Conservation (phyloP, 2,797 vertebrate genomes). For the Pseudomugil tenellus region DNA sequence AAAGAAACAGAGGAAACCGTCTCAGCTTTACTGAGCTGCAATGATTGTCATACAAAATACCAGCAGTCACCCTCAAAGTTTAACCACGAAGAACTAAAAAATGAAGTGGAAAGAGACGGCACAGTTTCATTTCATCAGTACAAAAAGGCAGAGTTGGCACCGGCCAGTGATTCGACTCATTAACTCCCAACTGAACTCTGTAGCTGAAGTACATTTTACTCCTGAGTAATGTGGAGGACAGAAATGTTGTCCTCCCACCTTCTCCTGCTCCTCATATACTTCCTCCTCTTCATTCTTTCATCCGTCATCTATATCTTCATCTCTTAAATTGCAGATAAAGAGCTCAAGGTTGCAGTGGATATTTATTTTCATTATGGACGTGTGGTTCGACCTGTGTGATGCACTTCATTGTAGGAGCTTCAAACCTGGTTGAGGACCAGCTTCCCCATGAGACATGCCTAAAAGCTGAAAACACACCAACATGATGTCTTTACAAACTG, state of each 20-base stretch:
- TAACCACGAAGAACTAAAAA: constrained; percentile 30
- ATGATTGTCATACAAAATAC: constrained; percentile 59
- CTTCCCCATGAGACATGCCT: constrained; percentile 57
- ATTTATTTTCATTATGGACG: constrained; percentile 4
- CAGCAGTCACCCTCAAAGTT: constrained; percentile 42
- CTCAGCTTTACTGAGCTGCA: constrained; percentile 63
- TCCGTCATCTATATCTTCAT: constrained; percentile 47
- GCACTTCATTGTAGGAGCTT: constrained; percentile 55
- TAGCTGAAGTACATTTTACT: constrained; percentile 59
- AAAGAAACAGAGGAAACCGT: constrained; percentile 31
- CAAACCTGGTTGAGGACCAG: too few species aligned
- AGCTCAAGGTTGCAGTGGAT: constrained; percentile 1
- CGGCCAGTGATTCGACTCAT: constrained; percentile 56
- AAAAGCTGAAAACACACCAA: too few species aligned
- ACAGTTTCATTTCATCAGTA: constrained; percentile 69
- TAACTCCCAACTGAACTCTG: constrained; percentile 53
- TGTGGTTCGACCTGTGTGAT: constrained; percentile 12
- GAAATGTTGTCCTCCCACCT: constrained; percentile 33
- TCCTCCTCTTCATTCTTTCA: constrained; percentile 42
- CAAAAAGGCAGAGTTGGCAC: constrained; percentile 70
- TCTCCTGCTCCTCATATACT: constrained; percentile 12
- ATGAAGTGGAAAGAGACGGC: constrained; percentile 46
- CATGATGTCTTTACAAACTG: too few species aligned
- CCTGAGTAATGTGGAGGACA: constrained; percentile 67
- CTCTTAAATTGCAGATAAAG: constrained; percentile 31